Conservation (phyloP, 1,140 invertebrate genomes). For the Epicauta chinensis region DNA sequence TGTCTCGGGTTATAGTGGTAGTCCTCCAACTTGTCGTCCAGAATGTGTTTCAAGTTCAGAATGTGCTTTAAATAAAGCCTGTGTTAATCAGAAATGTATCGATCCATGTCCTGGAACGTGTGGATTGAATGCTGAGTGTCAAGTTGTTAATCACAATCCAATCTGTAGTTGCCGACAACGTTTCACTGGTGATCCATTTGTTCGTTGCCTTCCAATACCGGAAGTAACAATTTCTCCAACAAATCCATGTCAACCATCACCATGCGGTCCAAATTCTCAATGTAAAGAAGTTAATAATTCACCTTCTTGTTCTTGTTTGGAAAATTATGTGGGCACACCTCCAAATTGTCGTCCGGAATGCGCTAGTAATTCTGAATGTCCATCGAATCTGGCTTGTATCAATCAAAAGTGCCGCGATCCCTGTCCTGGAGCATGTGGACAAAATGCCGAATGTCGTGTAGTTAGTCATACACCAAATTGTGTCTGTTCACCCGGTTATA, state of each 20-base stretch:
- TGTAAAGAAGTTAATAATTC: slow-evolving; percentile 54
- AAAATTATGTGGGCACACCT: slow-evolving; percentile 62
- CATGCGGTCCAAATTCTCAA: slow-evolving; percentile 62
- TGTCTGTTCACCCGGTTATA: slow-evolving; percentile 56
- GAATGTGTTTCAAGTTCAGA: slow-evolving; percentile 62
- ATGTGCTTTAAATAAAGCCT: slow-evolving; percentile 57
- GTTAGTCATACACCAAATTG: slow-evolving; percentile 66
- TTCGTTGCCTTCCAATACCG: slow-evolving; percentile 40
- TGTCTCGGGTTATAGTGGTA: slow-evolving; percentile 53
- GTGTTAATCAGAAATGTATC: slow-evolving; percentile 62
- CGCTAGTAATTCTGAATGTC: slow-evolving; percentile 68
- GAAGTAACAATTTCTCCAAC: slow-evolving; percentile 12
- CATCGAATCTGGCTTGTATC: slow-evolving; percentile 60
- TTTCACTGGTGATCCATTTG: slow-evolving; percentile 69
- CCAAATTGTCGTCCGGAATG: slow-evolving; percentile 73
- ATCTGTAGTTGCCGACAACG: slow-evolving; percentile 62
- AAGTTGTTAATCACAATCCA: slow-evolving; percentile 69
- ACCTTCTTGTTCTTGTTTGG: slow-evolving; percentile 61
- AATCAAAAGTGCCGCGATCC: slow-evolving; percentile 67
- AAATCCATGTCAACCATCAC: slow-evolving; percentile 50
- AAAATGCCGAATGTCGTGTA: slow-evolving; percentile 62
- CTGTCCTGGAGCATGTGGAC: slow-evolving; percentile 65
- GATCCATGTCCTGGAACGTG: slow-evolving; percentile 64
- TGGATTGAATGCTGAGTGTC: slow-evolving; percentile 53
- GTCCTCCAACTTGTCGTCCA: slow-evolving; percentile 58